Evolutionary conservation across 2,888 invertebrate species (phyloP).

Genomic region (Neoscelio sp.): DNA sequence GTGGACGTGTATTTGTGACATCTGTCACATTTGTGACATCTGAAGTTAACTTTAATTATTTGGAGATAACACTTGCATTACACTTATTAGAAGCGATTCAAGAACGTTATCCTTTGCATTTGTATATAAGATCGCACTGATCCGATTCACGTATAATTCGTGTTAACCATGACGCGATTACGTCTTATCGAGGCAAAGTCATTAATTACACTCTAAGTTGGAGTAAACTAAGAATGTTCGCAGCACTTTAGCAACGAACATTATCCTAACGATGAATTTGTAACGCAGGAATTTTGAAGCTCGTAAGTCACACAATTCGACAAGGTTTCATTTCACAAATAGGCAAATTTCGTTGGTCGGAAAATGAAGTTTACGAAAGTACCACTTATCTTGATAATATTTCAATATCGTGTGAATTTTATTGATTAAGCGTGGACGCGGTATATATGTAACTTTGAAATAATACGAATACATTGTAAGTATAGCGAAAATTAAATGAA

Average conservation of each 20-base stretch:
- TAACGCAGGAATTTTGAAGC: conserved; percentile 42
- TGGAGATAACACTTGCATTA: not conserved
- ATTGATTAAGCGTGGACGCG: not conserved
- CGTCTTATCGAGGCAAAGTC: conserved; percentile 43
- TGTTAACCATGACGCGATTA: conserved; percentile 17
- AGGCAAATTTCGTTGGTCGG: conserved; percentile 25
- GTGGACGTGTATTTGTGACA: too few relatives aligned
- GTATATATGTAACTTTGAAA: too few relatives aligned
- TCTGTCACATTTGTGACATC: too few relatives aligned
- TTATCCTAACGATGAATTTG: conserved; percentile 43
- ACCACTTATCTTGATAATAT: conserved; percentile 11
- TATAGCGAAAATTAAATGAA: too few relatives aligned
- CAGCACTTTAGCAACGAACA: conserved; percentile 48
- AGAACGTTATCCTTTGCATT: too few relatives aligned
- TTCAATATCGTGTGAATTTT: conserved; percentile 3
- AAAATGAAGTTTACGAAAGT: conserved; percentile 27
- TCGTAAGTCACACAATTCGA: conserved; percentile 57
- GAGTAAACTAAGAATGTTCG: conserved; percentile 54
- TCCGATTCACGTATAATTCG: conserved; percentile 32
- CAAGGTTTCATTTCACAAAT: conserved; percentile 39
- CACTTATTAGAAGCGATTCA: too few relatives aligned
- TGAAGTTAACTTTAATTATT: conserved; percentile 19
- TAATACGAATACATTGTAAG: not conserved
- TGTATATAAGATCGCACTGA: conserved; percentile 20
- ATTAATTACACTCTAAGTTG: conserved; percentile 48